Percentiles rank a stretch among this genome's conserved stretches.
Conservation (phyloP, 2,797 vertebrate genomes). For the Coilia nasus region DNA sequence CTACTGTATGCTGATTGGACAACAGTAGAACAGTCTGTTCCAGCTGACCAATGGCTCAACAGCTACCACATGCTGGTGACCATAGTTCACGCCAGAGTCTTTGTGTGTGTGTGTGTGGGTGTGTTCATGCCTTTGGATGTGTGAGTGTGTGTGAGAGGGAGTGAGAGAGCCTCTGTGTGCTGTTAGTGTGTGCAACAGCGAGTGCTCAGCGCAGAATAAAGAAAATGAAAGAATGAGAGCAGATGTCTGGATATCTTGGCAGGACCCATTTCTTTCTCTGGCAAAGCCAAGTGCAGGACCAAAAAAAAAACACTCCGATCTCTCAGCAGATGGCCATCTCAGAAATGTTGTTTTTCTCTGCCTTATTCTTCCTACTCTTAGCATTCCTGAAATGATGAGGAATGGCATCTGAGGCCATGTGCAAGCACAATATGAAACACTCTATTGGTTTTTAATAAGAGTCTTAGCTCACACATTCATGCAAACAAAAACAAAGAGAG, state of each 20-base stretch:
- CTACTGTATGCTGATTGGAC: conserved; percentile 56
- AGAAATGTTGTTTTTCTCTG: neutral
- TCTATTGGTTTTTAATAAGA: neutral
- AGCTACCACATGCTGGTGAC: conserved; percentile 29
- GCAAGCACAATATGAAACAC: neutral
- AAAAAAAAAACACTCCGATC: neutral
- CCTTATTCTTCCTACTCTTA: conserved; percentile 16
- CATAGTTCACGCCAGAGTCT: conserved; percentile 52
- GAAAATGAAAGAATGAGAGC: conserved; percentile 41
- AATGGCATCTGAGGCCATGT: conserved; percentile 55
- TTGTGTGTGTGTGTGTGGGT: conserved; percentile 15
- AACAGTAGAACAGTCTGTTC: conserved; percentile 45
- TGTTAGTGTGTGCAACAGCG: conserved; percentile 43
- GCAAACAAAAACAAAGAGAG: neutral
- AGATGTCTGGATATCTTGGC: conserved; percentile 50
- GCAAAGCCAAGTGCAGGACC: conserved; percentile 17
- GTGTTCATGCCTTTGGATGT: conserved; percentile 50
- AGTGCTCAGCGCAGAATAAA: neutral
- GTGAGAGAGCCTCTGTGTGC: conserved; percentile 26
- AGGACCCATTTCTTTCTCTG: conserved; percentile 34
- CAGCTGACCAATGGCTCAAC: conserved; percentile 53
- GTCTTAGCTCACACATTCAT: neutral
- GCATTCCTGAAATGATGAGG: conserved; percentile 13
- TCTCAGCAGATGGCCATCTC: conserved; percentile 23
- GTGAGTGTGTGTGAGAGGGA: conserved; percentile 54